Conservation (phyloP, 2,113 vertebrate species). For the Albula goreensis region DNA sequence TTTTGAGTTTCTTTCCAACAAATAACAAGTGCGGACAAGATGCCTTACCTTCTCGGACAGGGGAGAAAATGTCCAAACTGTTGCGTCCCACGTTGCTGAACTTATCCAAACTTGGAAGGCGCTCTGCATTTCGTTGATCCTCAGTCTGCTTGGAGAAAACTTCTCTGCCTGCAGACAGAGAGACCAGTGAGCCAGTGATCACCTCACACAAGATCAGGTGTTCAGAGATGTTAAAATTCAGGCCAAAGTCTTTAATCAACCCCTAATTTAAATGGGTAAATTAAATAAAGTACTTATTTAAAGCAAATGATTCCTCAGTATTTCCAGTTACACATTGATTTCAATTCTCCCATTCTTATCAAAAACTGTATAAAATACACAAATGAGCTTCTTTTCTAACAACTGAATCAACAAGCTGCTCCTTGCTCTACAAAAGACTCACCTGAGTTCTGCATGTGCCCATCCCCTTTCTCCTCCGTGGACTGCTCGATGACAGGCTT, state of each 20-base stretch:
- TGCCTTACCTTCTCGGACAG: conserved; percentile 84
- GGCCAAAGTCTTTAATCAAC: too few relatives aligned
- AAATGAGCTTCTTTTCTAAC: too few relatives aligned
- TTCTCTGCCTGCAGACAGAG: conserved; percentile 72
- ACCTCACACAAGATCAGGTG: background rate
- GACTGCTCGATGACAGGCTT: conserved; percentile 48
- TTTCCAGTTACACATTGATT: too few relatives aligned
- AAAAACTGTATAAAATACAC: background rate
- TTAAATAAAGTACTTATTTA: too few relatives aligned
- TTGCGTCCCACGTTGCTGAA: conserved; percentile 70
- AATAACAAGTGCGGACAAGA: background rate
- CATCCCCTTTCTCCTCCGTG: conserved; percentile 58
- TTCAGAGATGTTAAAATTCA: too few relatives aligned
- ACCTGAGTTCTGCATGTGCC: conserved; percentile 68
- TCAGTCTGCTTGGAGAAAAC: conserved; percentile 77
- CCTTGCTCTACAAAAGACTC: background rate
- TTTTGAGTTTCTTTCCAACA: too few relatives aligned
- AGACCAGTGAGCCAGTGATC: background rate
- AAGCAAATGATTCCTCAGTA: too few relatives aligned
- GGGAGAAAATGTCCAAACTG: conserved; percentile 92
- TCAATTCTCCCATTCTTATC: too few relatives aligned
- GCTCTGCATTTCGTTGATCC: conserved; percentile 66
- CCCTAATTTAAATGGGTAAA: too few relatives aligned
- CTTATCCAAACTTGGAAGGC: conserved; percentile 54
- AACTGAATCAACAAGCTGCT: too few relatives aligned